Evolutionary conservation across 1,140 invertebrate genomes (phyloP), one percentile per base, ranked within the genome.

Genomic region (Idris sp.): DNA sequence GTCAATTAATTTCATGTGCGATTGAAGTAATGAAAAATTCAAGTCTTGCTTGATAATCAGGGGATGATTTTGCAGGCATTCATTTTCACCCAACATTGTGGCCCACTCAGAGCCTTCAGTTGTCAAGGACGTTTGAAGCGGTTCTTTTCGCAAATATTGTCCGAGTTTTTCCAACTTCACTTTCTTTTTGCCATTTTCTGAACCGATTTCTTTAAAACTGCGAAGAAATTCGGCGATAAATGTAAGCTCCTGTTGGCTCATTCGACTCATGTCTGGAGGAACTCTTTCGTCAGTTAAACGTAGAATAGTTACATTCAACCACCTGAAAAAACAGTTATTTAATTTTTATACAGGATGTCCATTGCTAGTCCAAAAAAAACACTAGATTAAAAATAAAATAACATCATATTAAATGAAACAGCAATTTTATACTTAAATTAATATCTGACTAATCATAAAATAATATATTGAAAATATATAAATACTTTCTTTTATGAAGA

Each of bases 191-290:
- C 89, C 90, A 68, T 84, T 86, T 53, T 81, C 84, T n/a, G 80
- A 65, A 35, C 86, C 84, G 31, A 89, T 88, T 79, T 91, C 91
- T 79, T 94, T 92, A 84, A 97, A 96, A 79, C 94, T 95, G 64
- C 95, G 91, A 2, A 97, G 86, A 86, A 97, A 97, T 79, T 97
- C 95, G 0, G 95, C 94, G 36, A 98, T 94, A 81, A 96, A 94
- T 8, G 92, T 91, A 0, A 97, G 87, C 83, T 98, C 96, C 85
- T 97, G 95, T 83, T 97, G 95, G 25, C 92, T 95, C 48, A 95
- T 92, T 85, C 93, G 93, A 14, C 90, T 92, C 51, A 94, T 91
- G 79, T 97, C 96, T 35, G 92, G 89, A 16, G 95, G 93, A 40
- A 95, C 90, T 78, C 92, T 90, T 82, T 97, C 95, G 80, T 97